Conservation (phyloP, 2,113 vertebrate genomes). For the Petaurus breviceps region DNA sequence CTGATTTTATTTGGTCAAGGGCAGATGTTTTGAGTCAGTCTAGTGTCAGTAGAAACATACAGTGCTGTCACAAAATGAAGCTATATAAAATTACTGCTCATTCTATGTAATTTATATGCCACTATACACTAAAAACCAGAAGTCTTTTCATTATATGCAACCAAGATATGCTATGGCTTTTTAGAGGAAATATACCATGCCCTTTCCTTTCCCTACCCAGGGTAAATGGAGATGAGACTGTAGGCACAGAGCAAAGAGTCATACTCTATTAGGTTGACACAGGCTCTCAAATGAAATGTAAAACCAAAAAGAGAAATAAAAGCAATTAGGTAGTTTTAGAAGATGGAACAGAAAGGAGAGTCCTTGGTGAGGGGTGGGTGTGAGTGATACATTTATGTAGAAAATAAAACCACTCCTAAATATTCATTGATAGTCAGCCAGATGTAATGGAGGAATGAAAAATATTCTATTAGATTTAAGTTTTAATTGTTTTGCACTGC, state of each 20-base stretch:
- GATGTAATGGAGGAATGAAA: constrained; percentile 2
- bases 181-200: constrained; percentile 9
- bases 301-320: not conserved
- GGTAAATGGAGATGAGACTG: constrained; percentile 17
- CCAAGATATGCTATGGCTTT: not conserved
- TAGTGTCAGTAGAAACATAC: not conserved
- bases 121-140: constrained; percentile 2
- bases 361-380: not conserved
- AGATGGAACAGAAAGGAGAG: constrained; percentile 1
- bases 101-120: not conserved
- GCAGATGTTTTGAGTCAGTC: not conserved
- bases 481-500: not conserved
- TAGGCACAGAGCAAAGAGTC: constrained; percentile 17
- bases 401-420: constrained; percentile 29
- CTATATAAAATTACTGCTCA: not conserved
- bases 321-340: constrained; percentile 19
- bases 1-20: not conserved
- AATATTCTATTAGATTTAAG: not conserved
- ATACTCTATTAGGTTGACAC: not conserved
- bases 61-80: not conserved
- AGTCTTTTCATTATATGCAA: constrained; percentile 25
- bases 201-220: constrained; percentile 51
- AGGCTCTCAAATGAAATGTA: constrained; percentile 29
- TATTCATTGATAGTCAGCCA: constrained; percentile 5
- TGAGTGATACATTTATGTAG: not conserved